Conservation (phyloP, 2,113 vertebrate genomes). For the Syngnathus typhle region DNA sequence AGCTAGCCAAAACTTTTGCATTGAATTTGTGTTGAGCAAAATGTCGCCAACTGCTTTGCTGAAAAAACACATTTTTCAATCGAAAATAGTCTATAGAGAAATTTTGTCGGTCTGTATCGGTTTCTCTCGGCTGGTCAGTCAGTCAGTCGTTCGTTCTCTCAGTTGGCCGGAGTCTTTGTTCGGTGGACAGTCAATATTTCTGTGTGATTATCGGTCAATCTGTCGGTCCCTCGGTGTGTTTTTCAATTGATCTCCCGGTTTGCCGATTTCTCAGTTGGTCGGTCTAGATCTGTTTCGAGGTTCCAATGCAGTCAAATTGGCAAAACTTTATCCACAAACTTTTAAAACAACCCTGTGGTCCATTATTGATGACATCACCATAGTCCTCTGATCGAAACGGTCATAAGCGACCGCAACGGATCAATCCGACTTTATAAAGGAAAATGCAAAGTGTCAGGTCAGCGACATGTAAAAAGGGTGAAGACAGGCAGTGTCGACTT, state of each 20-base stretch:
- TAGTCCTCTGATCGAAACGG: background rate
- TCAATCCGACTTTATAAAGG: background rate
- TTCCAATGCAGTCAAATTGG: no score
- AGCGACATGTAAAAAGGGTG: conserved; percentile 25
- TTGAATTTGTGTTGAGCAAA: background rate
- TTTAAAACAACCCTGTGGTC: background rate
- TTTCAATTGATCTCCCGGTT: background rate
- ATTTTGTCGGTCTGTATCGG: no score
- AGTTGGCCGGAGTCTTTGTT: no score
- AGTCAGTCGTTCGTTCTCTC: no score
- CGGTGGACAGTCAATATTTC: no score
- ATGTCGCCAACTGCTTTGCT: background rate
- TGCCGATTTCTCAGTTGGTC: background rate
- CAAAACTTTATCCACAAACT: background rate
- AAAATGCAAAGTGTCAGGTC: conserved; percentile 20
- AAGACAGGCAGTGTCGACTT: conserved; percentile 40
- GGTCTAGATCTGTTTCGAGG: background rate
- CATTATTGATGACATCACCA: background rate
- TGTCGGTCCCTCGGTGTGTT: background rate
- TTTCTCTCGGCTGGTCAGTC: no score
- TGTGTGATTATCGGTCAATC: no score
- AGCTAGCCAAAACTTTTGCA: background rate
- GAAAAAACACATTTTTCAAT: background rate
- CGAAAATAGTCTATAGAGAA: no score
- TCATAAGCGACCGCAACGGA: background rate